These are phyloP conservation scores for Molossus molossus DNA, from an alignment of 2,797 vertebrate genomes.

Conservation along the genomic window DNA sequence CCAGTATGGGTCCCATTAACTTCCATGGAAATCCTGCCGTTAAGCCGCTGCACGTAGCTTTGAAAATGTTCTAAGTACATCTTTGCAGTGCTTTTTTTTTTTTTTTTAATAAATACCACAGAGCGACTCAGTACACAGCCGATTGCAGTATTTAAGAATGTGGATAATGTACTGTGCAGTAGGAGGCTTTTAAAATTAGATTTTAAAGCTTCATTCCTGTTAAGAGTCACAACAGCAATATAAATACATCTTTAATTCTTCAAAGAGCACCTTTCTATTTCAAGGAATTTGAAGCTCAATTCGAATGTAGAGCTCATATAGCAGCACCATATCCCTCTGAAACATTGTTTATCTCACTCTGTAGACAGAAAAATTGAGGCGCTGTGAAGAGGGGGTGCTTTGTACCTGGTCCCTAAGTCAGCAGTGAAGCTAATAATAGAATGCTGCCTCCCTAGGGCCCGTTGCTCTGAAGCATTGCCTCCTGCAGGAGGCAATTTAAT, in stretches of 20 bases:
- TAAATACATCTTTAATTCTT: conserved; percentile 77
- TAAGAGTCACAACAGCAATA: conserved; percentile 76
- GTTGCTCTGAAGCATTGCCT: conserved; percentile 45
- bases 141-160: conserved; percentile 76
- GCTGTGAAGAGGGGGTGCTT: not conserved
- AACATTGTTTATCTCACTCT: conserved; percentile 63
- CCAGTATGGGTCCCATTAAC: conserved; percentile 79
- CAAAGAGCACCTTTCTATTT: conserved; percentile 60
- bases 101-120: conserved; percentile 76
- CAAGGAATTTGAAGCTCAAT: conserved; percentile 54
- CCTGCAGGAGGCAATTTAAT: conserved; percentile 78
- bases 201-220: conserved; percentile 75
- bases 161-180: conserved; percentile 73
- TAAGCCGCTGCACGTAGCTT: conserved; percentile 55
- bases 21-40: conserved; percentile 71
- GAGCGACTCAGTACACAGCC: conserved; percentile 47
- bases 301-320: conserved; percentile 69
- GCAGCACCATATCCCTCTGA: conserved; percentile 33
- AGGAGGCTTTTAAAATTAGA: conserved; percentile 79
- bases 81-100: conserved; percentile 25
- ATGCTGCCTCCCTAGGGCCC: conserved; percentile 26
- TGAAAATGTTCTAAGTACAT: conserved; percentile 54
- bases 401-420: conserved; percentile 45
- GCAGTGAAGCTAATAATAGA: conserved; percentile 54
- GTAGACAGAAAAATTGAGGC: conserved; percentile 44